Evolutionary conservation across 2,888 invertebrate genomes (phyloP).

Genomic region (Hermodice carunculata): DNA sequence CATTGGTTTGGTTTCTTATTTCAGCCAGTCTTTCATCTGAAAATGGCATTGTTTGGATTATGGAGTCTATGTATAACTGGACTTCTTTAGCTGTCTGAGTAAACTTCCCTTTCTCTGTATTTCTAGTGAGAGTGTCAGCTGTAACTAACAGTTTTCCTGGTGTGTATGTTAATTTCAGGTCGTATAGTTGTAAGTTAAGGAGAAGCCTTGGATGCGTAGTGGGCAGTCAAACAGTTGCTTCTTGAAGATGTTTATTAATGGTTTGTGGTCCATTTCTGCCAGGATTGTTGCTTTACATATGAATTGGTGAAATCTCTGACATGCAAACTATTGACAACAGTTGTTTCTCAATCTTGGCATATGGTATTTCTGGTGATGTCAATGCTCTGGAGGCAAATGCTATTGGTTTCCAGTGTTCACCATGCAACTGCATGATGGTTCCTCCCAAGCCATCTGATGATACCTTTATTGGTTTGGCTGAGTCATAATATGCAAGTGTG

Average conservation of each 20-base stretch:
- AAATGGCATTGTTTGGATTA: too few species aligned
- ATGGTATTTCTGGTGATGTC: constrained; percentile 16
- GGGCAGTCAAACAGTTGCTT: too few species aligned
- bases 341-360: constrained; percentile 28
- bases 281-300: constrained; percentile 14
- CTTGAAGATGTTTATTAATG: constrained; percentile 11
- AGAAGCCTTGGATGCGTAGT: too few species aligned
- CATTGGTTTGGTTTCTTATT: too few species aligned
- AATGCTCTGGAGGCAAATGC: constrained; percentile 21
- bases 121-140: too few species aligned
- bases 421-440: constrained; percentile 9
- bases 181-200: too few species aligned
- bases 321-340: constrained; percentile 19
- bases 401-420: constrained; percentile 19
- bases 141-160: too few species aligned
- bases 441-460: constrained; percentile 22
- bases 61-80: too few species aligned
- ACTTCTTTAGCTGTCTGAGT: too few species aligned
- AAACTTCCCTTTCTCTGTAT: too few species aligned
- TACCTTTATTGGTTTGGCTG: constrained; percentile 4
- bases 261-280: constrained; percentile 25
- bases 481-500: constrained; percentile 19
- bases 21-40: too few species aligned
- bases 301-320: constrained; percentile 22
- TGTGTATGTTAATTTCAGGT: too few species aligned